Base-by-base conservation (phyloP, 2,113 vertebrate genomes). In the Scomber colias region DNA sequence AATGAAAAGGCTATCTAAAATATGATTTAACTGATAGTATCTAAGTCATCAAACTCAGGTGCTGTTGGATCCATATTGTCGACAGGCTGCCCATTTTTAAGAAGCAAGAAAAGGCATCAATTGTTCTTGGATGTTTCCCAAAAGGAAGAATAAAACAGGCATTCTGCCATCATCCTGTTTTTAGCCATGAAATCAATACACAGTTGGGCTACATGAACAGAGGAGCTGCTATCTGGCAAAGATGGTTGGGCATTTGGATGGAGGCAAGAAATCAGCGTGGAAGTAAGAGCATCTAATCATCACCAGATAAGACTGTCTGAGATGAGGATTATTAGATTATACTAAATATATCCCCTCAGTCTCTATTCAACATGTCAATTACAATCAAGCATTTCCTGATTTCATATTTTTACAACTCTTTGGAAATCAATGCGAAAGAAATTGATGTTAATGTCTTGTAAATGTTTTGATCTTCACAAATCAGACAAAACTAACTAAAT, bases 111-210 rank as follows among this genome's bases (percentile, higher is more conserved):
- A 81, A 57, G 65, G 72, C 81, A 35, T 89, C 81, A 59, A 62
- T 63, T 89, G 71, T 86, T 88, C 65, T 92, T 84, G 85, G 89
- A 81, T 46, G 50, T 80, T 81, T 82, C 74, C 81, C 79, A 90
- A 87, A 57, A 69, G n/a, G n/a, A 73, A 80, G 56, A 86, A 79
- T 77, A 27, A 81, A 79, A 80, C 17, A 72, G 79, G 71, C 74
- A 67, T 62, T 60, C 64, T 81, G 86, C 82, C 88, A 84, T 73
- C 50, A 65, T 51, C 77, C 82, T 77, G 81, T 81, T 86, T 90
- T 76, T 75, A 87, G 59, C 76, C 81, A 83, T 90, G 40, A 88
- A 87, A 92, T 92, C 86, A 81, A 87, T 91, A 80, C 79, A 75
- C 63, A 81, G 72, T 77, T 66, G 53, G 76, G 56, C 51, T 30